Base-by-base conservation (phyloP, 2,113 vertebrate genomes). In the Pituophis catenifer region DNA sequence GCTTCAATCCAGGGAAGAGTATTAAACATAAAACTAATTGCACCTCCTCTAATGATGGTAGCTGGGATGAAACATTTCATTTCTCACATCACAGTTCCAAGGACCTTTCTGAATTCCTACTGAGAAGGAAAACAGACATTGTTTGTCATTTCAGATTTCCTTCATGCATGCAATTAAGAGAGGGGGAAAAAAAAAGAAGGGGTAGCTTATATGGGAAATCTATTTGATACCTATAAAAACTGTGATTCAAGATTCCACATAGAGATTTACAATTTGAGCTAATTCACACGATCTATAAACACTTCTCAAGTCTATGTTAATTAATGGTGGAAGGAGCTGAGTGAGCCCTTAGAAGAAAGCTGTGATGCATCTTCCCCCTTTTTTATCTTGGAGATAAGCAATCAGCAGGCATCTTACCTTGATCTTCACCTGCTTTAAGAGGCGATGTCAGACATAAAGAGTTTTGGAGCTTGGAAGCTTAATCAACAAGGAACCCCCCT, bases 11-110 rank as follows among this genome's bases (percentile, higher is more conserved):
- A 95, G 29, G 48, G 70, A 91, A 8, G 13, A 75, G 58, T 55
- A 13, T 89, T 52, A 90, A 92, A 93, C 58, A 21, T 90, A 55
- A 95, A 94, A 95, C 86, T 44, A 95, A 95, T 96, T 1, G 0
- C 92, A 33, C 81, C 48, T 65, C 54, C 0, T 91, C 92, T 13
- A n/a, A 55, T 89, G 86, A 65, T 29, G 91, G 12, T 89, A 93
- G 33, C 29, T 90, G 21, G 70, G 26, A 86, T 85, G 89, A 58
- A 93, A 90, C 1, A 29, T 50, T 50, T 50, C 15, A 57, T n/a
- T 52, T 57, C 44, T 89, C 26, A 93, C 65, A 86, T 52, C 54
- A 17, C 29, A 86, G 24, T 86, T 89, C 6, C 88, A 90, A 57
- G 88, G 85, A 13, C 19, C 44, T 59, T 57, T 24, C 44, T 29